Evolutionary conservation across 2,113 vertebrate genomes (phyloP).

Genomic region (Naja naja): DNA sequence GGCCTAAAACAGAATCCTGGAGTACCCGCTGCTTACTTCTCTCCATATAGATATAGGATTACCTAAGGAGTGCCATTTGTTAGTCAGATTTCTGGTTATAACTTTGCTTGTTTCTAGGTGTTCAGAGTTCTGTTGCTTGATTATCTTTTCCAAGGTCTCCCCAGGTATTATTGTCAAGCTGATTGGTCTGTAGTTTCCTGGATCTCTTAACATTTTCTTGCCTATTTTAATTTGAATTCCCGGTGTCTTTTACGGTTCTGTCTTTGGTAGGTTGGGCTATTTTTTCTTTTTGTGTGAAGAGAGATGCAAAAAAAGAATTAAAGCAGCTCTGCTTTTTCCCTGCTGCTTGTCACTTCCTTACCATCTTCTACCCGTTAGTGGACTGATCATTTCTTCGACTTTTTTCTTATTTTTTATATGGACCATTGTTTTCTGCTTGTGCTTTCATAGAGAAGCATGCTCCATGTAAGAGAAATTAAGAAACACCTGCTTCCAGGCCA

Average conservation of each 20-base stretch:
- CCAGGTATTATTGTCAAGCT: background rate
- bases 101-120: background rate
- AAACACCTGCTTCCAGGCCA: background rate
- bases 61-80: background rate
- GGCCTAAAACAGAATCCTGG: background rate
- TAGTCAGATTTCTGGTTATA: background rate
- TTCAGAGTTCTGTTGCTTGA: background rate
- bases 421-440: background rate
- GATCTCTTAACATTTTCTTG: background rate
- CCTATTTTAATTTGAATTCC: background rate
- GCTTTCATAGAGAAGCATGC: background rate
- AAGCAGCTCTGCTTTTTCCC: background rate
- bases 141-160: background rate
- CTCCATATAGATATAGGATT: background rate
- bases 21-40: background rate
- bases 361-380: background rate
- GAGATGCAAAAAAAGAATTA: background rate
- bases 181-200: background rate
- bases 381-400: background rate
- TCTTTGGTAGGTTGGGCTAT: background rate
- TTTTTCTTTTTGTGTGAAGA: background rate
- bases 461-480: background rate
- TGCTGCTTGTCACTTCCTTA: background rate
- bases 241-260: background rate
- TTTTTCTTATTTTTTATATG: background rate